Evolutionary conservation across 2,113 vertebrate species (phyloP).

Genomic region (Lycaon pictus): DNA sequence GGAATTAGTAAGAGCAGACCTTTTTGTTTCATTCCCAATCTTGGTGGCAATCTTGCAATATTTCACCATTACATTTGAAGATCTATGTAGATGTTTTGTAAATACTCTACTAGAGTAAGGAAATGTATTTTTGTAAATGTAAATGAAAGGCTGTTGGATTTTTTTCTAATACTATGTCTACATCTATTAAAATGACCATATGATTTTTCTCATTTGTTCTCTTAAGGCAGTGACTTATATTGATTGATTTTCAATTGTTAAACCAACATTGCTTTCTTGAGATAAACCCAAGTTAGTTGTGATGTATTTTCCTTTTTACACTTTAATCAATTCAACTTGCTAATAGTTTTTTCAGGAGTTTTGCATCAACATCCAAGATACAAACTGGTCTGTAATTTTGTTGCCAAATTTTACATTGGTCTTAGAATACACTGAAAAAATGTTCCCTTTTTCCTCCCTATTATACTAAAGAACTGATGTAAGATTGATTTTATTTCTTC

Average conservation of each 20-base stretch:
- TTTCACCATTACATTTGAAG: constrained; percentile 30
- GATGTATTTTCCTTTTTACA: not conserved
- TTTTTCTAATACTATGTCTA: constrained; percentile 20
- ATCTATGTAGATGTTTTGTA: not conserved
- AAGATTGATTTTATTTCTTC: constrained; percentile 12
- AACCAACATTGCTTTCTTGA: constrained; percentile 37
- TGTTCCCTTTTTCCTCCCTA: not conserved
- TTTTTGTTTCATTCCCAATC: not conserved
- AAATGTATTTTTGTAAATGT: not conserved
- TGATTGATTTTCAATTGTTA: not conserved
- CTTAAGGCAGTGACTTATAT: not conserved
- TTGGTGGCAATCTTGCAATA: not conserved
- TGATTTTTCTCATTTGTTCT: constrained; percentile 45
- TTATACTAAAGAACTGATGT: constrained; percentile 11
- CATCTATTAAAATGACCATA: not conserved
- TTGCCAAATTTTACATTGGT: constrained; percentile 22
- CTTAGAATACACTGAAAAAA: constrained; percentile 7
- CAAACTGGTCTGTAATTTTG: not conserved
- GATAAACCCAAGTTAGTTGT: not conserved
- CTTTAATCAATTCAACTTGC: not conserved
- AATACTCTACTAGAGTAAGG: not conserved
- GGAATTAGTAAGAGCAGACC: not conserved
- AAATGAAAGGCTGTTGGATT: not conserved
- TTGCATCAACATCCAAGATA: not conserved
- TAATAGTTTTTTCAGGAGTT: constrained; percentile 42